Percentiles rank a stretch among this genome's conserved stretches.
Evolutionary conservation across 2,888 invertebrate genomes (phyloP).

Genomic region (Matsumyia berberina): DNA sequence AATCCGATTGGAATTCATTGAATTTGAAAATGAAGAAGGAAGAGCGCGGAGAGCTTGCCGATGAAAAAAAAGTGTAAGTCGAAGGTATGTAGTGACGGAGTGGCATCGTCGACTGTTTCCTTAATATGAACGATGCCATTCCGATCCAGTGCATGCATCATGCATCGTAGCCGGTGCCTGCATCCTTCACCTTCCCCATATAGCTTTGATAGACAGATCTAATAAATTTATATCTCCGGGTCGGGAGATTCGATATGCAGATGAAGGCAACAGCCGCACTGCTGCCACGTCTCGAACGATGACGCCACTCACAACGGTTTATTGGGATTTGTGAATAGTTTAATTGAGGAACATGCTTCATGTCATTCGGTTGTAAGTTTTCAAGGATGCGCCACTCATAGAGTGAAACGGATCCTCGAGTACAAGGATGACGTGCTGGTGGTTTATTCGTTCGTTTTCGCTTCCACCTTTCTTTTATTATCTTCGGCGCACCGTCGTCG

Average conservation of each 20-base stretch:
- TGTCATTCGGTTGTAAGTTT: constrained; percentile 26
- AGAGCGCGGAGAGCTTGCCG: not conserved
- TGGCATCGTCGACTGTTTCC: constrained; percentile 17
- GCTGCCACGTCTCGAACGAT: constrained; percentile 36
- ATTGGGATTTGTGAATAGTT: constrained; percentile 68
- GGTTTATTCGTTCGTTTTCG: not conserved
- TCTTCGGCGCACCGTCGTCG: not conserved
- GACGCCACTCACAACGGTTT: constrained; percentile 22
- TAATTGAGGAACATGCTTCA: constrained; percentile 58
- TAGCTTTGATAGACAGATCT: constrained; percentile 65
- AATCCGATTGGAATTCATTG: constrained; percentile 73
- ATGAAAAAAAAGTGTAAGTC: constrained; percentile 24
- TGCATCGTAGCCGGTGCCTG: not conserved
- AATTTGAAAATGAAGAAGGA: constrained; percentile 56
- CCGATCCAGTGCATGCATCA: constrained; percentile 40
- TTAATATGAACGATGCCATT: constrained; percentile 53
- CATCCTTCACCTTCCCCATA: constrained; percentile 7
- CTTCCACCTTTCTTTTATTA: constrained; percentile 10
- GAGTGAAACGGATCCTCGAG: constrained; percentile 27
- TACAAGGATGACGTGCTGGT: constrained; percentile 29
- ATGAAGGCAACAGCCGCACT: constrained; percentile 23
- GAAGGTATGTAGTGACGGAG: constrained; percentile 43
- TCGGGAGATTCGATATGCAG: constrained; percentile 46
- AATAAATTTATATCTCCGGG: constrained; percentile 64
- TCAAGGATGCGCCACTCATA: constrained; percentile 30